Conservation (phyloP, 2,888 invertebrate species). For the Odontocerum albicorne region DNA sequence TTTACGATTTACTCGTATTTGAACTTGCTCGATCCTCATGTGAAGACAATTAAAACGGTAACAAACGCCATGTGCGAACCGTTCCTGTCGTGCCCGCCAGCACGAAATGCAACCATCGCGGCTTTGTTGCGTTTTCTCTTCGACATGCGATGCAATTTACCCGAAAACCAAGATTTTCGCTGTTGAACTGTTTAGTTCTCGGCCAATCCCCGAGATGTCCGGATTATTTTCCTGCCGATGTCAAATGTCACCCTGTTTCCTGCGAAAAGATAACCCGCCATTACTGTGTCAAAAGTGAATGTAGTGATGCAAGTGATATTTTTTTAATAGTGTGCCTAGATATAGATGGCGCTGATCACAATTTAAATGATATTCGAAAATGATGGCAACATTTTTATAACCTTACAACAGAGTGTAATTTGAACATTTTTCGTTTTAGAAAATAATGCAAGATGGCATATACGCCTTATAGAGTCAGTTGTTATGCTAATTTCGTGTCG, state of each 20-base stretch:
- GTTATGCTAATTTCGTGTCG: conserved; percentile 1
- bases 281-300: no score
- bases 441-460: no score
- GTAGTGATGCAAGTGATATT: conserved; percentile 3
- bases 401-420: no score
- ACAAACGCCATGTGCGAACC: conserved; percentile 3
- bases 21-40: no score
- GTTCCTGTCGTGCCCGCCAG: conserved; percentile 10
- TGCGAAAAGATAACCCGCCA: background rate
- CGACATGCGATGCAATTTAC: conserved; percentile 12
- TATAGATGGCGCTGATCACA: no score
- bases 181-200: conserved; percentile 18
- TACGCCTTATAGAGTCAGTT: no score
- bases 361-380: no score
- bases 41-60: background rate
- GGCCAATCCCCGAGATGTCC: conserved; percentile 20
- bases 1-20: no score
- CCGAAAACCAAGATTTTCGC: conserved; percentile 24
- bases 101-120: conserved; percentile 15
- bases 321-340: no score
- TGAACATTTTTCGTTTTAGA: no score
- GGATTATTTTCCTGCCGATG: background rate
- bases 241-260: background rate
- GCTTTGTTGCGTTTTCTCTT: background rate
- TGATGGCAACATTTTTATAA: no score